Base-by-base conservation (phyloP, 2,888 invertebrate genomes). In the Polyommatus icarus region DNA sequence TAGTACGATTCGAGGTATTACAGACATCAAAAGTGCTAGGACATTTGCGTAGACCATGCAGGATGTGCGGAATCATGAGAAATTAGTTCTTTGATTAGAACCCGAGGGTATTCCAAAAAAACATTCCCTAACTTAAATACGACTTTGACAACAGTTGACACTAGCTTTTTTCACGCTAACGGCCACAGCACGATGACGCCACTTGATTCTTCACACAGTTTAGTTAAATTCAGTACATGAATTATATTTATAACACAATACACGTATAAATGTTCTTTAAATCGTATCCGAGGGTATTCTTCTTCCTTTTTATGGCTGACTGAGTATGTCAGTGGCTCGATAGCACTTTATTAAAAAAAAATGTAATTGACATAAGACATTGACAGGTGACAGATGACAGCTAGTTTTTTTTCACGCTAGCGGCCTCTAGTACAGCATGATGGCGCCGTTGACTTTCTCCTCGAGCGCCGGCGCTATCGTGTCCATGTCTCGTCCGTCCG, bases 371-470 rank as follows among this genome's bases (percentile, higher is more conserved):
- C 15, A 20, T 67, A 29, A 1, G 29, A 29, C 61, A 10, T 24
- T 61, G 24, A 67, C 67, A 59, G 15, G 12, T 32, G 29, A 32
- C 29, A 67, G 67, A 67, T 67, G 67, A 67, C 67, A 67, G 67
- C 67, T 67, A 67, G 20, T 29, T 67, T 67, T 67, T 67, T 50
- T 24, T 46, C n/a, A 15, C 20, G 12, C 73, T 20, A 61, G 5
- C 29, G 36, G 18, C 59, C 18, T 6, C 82, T 90, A 97, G 86
- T 97, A 97, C 81, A 97, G 91, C 97, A 98, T 97, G 85, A 98
- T 98, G 85, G 97, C 97, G 79, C 97, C 97, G 82, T 97, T 97
- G 79, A 96, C 95, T 88, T 97, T 97, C 88, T 97, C 97, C 85
- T 97, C 97, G 78, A 96, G 92, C 75, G 96, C 96, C 40, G 96